These are phyloP conservation scores for Phainopepla nitens DNA, from an alignment of 2,113 vertebrate species.

Conservation along the genomic window DNA sequence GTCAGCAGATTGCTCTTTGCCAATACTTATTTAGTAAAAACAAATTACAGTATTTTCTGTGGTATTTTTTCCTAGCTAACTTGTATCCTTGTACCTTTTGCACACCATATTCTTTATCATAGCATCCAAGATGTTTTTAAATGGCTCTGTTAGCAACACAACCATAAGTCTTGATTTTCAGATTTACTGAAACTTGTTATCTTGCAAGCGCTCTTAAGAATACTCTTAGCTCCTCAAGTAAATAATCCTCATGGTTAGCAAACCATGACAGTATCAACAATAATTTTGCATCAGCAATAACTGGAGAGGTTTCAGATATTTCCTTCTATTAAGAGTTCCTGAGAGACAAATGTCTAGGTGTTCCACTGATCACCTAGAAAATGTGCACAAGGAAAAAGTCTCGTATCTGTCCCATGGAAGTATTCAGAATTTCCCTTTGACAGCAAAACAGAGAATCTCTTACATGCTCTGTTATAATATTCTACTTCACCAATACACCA, in stretches of 20 bases:
- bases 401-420: neutral
- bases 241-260: neutral
- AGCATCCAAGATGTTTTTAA: neutral
- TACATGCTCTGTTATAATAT: neutral
- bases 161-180: neutral
- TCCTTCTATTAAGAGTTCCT: neutral
- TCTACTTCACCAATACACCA: neutral
- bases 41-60: neutral
- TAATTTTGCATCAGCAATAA: neutral
- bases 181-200: neutral
- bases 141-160: neutral
- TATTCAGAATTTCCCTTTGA: neutral
- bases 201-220: neutral
- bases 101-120: neutral
- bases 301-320: neutral
- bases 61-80: neutral
- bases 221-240: neutral
- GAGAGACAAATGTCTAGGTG: neutral
- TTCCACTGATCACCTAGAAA: neutral
- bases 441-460: neutral
- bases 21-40: neutral
- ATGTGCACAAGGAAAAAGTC: neutral
- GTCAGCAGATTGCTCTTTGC: neutral
- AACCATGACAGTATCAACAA: neutral
- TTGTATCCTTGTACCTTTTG: neutral